Evolutionary conservation across 2,888 invertebrate species (phyloP).

Genomic region (Cataglyphis altisquamis): DNA sequence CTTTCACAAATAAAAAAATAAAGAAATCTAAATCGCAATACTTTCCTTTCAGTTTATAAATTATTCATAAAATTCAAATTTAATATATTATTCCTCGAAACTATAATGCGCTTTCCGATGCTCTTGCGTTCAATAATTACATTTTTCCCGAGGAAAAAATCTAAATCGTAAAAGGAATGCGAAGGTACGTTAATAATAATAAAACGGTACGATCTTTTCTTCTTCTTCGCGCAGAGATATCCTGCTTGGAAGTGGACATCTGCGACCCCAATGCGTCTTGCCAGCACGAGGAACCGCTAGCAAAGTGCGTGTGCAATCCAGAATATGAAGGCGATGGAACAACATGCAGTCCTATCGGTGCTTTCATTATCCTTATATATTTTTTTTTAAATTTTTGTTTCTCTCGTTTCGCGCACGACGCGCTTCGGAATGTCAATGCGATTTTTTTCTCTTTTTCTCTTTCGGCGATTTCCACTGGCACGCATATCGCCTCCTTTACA

Average conservation of each 20-base stretch:
- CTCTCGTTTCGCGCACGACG: constrained; percentile 13
- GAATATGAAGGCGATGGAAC: constrained; percentile 95
- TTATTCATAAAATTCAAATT: neutral
- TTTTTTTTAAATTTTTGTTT: constrained; percentile 45
- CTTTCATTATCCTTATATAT: constrained; percentile 71
- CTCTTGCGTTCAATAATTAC: neutral
- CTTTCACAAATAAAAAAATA: neutral
- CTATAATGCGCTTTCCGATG: constrained; percentile 6
- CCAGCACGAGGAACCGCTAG: constrained; percentile 89
- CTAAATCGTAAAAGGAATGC: neutral
- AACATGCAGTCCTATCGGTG: constrained; percentile 90
- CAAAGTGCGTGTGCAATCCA: constrained; percentile 92
- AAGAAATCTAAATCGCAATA: neutral
- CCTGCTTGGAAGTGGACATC: constrained; percentile 88
- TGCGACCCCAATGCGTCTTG: constrained; percentile 93
- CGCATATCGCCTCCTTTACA: constrained; percentile 43
- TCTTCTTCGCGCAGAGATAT: constrained; percentile 85
- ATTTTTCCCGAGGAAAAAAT: constrained; percentile 21
- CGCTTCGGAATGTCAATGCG: constrained; percentile 30
- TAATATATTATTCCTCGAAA: neutral
- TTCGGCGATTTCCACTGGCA: neutral
- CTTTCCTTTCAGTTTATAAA: neutral
- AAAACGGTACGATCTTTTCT: constrained; percentile 26
- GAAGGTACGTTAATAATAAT: constrained; percentile 38
- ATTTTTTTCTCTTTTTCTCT: constrained; percentile 33